phyloP scores from a whole-genome alignment of 2,797 vertebrate species.

The Tangara arthus region DNA sequence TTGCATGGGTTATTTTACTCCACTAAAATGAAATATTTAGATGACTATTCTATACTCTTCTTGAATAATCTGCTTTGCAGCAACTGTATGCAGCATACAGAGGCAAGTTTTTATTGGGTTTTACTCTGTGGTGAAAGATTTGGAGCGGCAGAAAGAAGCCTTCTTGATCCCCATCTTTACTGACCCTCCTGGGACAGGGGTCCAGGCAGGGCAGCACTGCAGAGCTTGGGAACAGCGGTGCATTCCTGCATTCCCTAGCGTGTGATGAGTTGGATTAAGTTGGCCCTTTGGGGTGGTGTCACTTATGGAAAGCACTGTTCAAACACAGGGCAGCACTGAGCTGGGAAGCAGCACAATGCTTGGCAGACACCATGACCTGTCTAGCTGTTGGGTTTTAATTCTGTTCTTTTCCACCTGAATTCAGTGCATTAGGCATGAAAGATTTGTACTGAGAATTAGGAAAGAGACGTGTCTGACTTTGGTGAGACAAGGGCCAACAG shows the following conservation, averaged over 20 bases:
- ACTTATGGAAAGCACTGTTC: not conserved
- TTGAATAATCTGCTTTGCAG: not conserved
- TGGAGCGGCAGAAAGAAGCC: not conserved
- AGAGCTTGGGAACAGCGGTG: not conserved
- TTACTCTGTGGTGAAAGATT: not conserved
- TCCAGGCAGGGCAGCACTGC: not conserved
- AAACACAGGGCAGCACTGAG: not conserved
- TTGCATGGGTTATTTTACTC: conserved; percentile 9
- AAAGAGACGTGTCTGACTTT: not conserved
- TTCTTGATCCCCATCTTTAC: not conserved
- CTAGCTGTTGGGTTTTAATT: not conserved
- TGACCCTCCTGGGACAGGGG: not conserved
- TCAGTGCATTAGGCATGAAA: not conserved
- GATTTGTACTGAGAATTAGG: not conserved
- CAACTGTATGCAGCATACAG: not conserved
- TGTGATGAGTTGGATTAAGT: not conserved
- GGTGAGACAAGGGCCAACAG: not conserved
- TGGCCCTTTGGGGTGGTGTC: not conserved
- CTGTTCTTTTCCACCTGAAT: not conserved
- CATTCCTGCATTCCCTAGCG: not conserved
- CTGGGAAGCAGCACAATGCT: not conserved
- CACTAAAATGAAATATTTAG: not conserved
- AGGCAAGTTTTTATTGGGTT: not conserved
- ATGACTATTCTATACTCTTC: not conserved
- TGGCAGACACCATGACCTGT: not conserved